These are phyloP conservation scores for Aphelenchoides besseyi DNA, from an alignment of 1,140 invertebrate genomes.

Conservation along the genomic window DNA sequence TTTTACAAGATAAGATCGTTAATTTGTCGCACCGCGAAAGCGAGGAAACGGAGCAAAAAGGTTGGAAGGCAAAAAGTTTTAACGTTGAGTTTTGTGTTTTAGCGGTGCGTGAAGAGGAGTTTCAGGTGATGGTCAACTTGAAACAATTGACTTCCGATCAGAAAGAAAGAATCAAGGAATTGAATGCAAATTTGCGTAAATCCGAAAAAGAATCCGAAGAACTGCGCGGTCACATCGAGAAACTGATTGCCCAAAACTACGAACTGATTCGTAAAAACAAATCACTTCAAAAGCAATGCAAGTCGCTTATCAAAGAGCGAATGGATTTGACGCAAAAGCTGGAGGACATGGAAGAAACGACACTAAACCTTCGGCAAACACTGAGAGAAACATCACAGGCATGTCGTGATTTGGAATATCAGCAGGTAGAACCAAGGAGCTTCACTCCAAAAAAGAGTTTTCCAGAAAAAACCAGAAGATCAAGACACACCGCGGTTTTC, in stretches of 20 bases:
- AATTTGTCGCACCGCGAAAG: conserved; percentile 25
- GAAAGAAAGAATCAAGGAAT: conserved; percentile 49
- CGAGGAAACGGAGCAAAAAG: conserved; percentile 27
- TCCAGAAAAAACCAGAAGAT: conserved; percentile 20
- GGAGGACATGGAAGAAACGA: conserved; percentile 47
- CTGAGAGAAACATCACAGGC: conserved; percentile 57
- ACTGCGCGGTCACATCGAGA: conserved; percentile 51
- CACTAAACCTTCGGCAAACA: conserved; percentile 41
- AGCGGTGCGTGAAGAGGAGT: conserved; percentile 45
- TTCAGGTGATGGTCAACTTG: conserved; percentile 43
- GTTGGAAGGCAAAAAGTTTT: not conserved
- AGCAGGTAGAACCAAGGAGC: conserved; percentile 38
- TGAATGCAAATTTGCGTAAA: conserved; percentile 24
- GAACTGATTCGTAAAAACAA: conserved; percentile 51
- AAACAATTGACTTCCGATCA: conserved; percentile 30
- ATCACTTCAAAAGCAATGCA: conserved; percentile 37
- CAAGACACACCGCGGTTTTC: conserved; percentile 74
- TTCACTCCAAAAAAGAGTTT: not conserved
- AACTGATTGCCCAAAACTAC: conserved; percentile 46
- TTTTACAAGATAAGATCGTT: conserved; percentile 9
- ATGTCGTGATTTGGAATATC: conserved; percentile 55
- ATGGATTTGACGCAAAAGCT: conserved; percentile 35
- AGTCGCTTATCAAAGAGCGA: conserved; percentile 35
- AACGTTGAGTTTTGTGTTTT: not conserved
- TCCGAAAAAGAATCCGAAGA: conserved; percentile 28